Percentiles rank a stretch among this genome's conserved stretches.
Conservation (phyloP, 2,113 vertebrate species). For the Megaceryle torquata region DNA sequence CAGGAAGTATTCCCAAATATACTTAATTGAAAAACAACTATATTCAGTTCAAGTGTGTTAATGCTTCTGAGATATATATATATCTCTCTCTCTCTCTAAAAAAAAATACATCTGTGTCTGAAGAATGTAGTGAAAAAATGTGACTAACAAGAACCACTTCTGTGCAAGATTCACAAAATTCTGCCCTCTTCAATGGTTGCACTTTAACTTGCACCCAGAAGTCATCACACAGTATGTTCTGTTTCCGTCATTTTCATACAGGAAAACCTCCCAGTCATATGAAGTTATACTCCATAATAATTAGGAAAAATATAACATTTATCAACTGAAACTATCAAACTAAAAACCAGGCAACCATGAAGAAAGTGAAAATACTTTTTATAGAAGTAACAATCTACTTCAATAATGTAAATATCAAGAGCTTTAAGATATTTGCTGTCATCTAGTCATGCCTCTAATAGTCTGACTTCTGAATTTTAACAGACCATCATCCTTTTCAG, state of each 20-base stretch:
- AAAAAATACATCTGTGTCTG: background rate
- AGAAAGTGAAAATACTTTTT: background rate
- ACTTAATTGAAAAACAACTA: background rate
- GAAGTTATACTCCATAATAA: background rate
- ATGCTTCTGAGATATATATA: background rate
- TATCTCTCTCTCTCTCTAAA: too few species aligned
- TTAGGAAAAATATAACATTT: background rate
- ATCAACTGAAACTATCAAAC: background rate
- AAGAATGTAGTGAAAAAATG: background rate
- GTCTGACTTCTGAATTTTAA: background rate
- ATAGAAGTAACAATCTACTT: background rate
- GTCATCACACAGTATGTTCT: background rate
- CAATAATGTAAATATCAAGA: background rate
- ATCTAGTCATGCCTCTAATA: background rate
- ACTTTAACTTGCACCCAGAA: background rate
- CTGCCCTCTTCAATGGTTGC: background rate
- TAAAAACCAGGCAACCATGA: background rate
- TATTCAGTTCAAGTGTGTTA: background rate
- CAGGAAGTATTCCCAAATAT: background rate
- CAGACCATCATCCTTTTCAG: background rate
- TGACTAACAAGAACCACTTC: background rate
- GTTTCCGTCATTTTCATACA: background rate
- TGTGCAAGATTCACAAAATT: background rate
- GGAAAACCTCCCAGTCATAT: background rate
- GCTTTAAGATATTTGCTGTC: background rate